Evolutionary conservation across 2,113 vertebrate genomes (phyloP).

Genomic region (Rhabdornis inornatus): DNA sequence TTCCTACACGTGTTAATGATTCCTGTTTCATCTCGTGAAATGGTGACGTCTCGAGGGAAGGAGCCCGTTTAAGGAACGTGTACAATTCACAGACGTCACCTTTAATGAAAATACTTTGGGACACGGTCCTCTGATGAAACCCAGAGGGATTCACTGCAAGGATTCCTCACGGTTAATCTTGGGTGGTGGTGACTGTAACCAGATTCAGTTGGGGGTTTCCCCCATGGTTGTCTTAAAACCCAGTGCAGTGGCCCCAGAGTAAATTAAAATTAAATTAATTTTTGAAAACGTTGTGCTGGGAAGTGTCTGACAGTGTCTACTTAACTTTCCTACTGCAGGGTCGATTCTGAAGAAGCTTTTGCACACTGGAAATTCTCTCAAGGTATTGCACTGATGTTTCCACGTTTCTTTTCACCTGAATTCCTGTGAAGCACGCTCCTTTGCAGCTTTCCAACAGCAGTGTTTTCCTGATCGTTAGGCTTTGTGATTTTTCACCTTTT

Average conservation of each 20-base stretch:
- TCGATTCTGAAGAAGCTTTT: conserved; percentile 98
- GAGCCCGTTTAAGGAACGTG: not conserved
- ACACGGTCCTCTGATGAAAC: not conserved
- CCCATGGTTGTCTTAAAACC: not conserved
- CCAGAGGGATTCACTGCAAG: not conserved
- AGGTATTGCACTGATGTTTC: conserved; percentile 76
- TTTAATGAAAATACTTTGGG: not conserved
- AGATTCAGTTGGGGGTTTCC: not conserved
- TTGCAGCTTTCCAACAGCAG: not conserved
- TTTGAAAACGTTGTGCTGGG: not conserved
- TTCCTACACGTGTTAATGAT: not conserved
- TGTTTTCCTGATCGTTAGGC: not conserved
- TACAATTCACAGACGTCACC: not conserved
- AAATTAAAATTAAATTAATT: not conserved
- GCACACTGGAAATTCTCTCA: conserved; percentile 98
- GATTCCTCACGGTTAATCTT: not conserved
- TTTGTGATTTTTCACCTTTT: not conserved
- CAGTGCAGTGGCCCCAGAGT: accelerated
- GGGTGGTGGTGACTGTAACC: not conserved
- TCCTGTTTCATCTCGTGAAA: not conserved
- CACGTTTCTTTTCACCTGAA: not conserved
- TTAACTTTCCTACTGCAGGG: conserved; percentile 73
- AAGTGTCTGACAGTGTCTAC: not conserved
- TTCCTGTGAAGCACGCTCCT: not conserved
- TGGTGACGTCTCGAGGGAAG: not conserved